Conservation (phyloP, 2,797 vertebrate species). For the Ptychadena robeensis region DNA sequence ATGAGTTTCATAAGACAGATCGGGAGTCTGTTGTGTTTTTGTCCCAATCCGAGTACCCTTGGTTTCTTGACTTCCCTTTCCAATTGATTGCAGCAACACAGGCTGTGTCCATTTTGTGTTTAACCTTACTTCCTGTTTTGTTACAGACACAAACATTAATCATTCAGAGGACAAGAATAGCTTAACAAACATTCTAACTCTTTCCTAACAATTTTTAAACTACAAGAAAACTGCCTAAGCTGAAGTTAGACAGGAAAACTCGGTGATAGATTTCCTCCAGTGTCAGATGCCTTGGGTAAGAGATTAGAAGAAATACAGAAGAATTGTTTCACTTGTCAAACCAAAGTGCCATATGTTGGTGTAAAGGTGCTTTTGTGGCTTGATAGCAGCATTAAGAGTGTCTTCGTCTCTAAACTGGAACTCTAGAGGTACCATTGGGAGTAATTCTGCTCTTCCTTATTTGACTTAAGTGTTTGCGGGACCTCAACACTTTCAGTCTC, state of each 20-base stretch:
- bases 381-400: neutral
- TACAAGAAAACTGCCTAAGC: no score
- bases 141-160: no score
- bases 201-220: neutral
- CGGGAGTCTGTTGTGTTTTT: neutral
- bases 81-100: no score
- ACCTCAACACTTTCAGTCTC: conserved; percentile 86
- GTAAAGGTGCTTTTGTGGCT: neutral
- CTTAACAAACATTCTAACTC: no score
- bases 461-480: conserved; percentile 85
- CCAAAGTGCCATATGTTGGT: neutral
- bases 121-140: neutral
- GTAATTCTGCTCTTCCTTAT: conserved; percentile 82
- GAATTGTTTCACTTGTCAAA: neutral
- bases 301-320: neutral
- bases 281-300: neutral
- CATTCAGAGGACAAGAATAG: neutral
- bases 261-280: no score
- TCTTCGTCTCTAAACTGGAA: conserved; percentile 68
- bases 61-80: no score
- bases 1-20: no score
- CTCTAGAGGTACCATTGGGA: conserved; percentile 78
- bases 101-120: neutral
- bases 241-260: neutral
- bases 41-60: neutral